These are phyloP conservation scores for Chydorus sphaericus DNA, from an alignment of 2,888 invertebrate species.

Conservation along the genomic window DNA sequence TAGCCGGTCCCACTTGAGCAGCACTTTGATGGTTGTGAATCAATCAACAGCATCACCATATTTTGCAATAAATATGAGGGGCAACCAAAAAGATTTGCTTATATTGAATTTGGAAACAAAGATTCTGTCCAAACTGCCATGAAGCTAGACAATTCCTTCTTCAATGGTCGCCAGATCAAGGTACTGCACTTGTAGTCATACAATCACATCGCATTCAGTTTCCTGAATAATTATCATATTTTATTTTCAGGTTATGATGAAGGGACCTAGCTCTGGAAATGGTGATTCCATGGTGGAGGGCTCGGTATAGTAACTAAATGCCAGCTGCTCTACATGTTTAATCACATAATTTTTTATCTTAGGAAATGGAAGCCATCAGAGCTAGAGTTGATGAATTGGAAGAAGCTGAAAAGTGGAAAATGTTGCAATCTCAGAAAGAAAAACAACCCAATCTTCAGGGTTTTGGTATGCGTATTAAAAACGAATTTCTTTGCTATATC, in stretches of 20 bases:
- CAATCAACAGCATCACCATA: conserved; percentile 96
- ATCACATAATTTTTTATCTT: conserved; percentile 10
- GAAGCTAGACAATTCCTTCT: conserved; percentile 95
- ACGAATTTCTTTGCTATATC: conserved; percentile 9
- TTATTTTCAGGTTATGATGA: conserved; percentile 66
- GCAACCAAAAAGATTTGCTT: conserved; percentile 98
- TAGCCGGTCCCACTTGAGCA: conserved; percentile 97
- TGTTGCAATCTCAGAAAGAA: conserved; percentile 94
- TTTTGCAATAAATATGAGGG: conserved; percentile 97
- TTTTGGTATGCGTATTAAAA: conserved; percentile 14
- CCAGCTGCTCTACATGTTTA: no score
- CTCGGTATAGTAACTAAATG: no score
- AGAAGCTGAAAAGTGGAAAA: conserved; percentile 95
- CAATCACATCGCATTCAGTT: background rate
- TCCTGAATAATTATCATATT: background rate
- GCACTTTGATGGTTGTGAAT: conserved; percentile 98
- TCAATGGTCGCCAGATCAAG: conserved; percentile 96
- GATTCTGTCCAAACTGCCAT: conserved; percentile 95
- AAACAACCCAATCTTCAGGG: conserved; percentile 91
- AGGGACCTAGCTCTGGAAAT: conserved; percentile 97
- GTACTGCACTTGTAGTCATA: conserved; percentile 34
- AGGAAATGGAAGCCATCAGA: conserved; percentile 91
- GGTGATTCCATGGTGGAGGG: no score
- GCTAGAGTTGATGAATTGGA: conserved; percentile 97
- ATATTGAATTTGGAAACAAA: conserved; percentile 95